Conservation (phyloP, 1,140 invertebrate genomes). For the Copidosoma floridanum region DNA sequence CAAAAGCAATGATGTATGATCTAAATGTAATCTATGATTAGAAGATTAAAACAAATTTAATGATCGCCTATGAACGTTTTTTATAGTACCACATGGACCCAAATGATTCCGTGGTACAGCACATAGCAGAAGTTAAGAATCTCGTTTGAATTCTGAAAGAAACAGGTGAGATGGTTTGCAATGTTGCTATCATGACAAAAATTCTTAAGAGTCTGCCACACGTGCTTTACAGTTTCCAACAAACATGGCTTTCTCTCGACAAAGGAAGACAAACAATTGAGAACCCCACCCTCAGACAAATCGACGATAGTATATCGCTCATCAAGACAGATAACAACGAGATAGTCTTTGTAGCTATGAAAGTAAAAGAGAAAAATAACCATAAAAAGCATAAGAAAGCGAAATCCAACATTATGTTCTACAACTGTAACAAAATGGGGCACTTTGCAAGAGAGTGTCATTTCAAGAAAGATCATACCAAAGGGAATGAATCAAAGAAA, state of each 20-base stretch:
- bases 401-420: too few relatives aligned
- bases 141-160: conserved; percentile 43
- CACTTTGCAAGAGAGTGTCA: conserved; percentile 3
- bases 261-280: conserved; percentile 39
- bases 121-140: conserved; percentile 45
- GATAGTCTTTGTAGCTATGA: not conserved
- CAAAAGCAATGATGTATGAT: too few relatives aligned
- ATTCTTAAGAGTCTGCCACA: conserved; percentile 18
- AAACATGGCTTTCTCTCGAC: conserved; percentile 47
- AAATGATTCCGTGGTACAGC: conserved; percentile 39
- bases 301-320: too few relatives aligned
- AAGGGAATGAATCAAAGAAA: too few relatives aligned
- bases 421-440: conserved; percentile 1
- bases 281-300: conserved; percentile 45
- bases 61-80: not conserved
- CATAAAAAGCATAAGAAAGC: conserved; percentile 31
- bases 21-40: conserved; percentile 42
- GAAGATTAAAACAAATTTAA: conserved; percentile 15
- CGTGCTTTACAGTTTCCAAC: conserved; percentile 40
- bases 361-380: not conserved
- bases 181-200: conserved; percentile 47
- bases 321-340: conserved; percentile 28
- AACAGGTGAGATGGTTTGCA: conserved; percentile 40
- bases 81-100: conserved; percentile 22
- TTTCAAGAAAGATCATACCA: not conserved